Evolutionary conservation across 2,888 invertebrate genomes (phyloP).

Genomic region (Thymelicus acteon): DNA sequence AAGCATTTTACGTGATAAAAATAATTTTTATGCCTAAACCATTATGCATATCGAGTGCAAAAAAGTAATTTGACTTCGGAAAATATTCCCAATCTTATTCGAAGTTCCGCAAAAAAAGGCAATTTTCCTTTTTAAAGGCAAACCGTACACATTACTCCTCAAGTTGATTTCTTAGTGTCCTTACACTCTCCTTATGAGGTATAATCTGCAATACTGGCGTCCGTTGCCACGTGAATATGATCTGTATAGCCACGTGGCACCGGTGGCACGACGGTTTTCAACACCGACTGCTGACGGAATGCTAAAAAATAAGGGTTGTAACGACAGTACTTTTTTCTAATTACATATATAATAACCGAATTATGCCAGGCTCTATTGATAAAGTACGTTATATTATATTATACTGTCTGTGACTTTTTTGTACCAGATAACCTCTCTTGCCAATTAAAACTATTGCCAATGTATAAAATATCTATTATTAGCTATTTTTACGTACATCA

Average conservation of each 20-base stretch:
- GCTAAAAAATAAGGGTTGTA: constrained; percentile 22
- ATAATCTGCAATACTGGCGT: background rate
- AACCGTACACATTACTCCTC: background rate
- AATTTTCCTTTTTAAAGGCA: constrained; percentile 7
- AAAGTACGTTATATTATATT: no score
- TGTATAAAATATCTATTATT: background rate
- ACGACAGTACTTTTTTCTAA: background rate
- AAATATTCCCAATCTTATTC: background rate
- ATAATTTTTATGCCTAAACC: no score
- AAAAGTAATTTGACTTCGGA: background rate
- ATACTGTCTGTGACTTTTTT: no score
- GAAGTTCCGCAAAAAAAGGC: background rate
- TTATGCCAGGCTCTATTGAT: no score
- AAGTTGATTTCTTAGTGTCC: background rate
- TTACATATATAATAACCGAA: no score
- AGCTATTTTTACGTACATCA: background rate
- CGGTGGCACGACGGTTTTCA: constrained; percentile 14
- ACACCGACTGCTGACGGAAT: constrained; percentile 32
- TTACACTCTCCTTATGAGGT: background rate
- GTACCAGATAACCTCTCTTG: no score
- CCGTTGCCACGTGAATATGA: constrained; percentile 7
- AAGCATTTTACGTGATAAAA: no score
- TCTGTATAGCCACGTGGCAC: background rate
- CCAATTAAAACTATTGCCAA: background rate
- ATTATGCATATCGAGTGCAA: background rate